Evolutionary conservation across 2,113 vertebrate genomes (phyloP).

Genomic region (Poeciliopsis turrubarensis): DNA sequence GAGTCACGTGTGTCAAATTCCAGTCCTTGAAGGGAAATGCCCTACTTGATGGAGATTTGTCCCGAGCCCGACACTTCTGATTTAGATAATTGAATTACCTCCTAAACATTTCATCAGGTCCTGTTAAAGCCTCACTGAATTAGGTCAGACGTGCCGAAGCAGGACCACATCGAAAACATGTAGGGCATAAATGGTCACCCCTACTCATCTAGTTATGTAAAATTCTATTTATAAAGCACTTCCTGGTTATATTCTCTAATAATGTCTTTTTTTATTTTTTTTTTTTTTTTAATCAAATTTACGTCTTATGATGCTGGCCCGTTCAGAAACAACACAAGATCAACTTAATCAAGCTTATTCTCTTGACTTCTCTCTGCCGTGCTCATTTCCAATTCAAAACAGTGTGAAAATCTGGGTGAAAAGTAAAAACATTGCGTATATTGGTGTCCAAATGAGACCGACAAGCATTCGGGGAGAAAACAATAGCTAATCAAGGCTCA

Average conservation of each 20-base stretch:
- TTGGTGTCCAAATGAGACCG: background rate
- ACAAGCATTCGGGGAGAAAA: background rate
- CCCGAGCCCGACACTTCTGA: background rate
- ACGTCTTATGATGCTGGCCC: too few species aligned
- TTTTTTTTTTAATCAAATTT: background rate
- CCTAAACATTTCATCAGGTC: background rate
- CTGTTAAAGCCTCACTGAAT: background rate
- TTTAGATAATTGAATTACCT: background rate
- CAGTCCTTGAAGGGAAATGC: background rate
- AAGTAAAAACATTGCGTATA: background rate
- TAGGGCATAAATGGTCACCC: background rate
- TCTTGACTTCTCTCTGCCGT: too few species aligned
- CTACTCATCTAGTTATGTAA: too few species aligned
- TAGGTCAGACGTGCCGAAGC: background rate
- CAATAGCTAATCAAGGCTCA: background rate
- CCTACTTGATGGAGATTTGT: background rate
- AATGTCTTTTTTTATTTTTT: too few species aligned
- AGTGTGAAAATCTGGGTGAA: background rate
- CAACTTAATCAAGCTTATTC: too few species aligned
- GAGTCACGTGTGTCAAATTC: background rate
- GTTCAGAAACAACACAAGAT: too few species aligned
- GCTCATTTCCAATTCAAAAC: too few species aligned
- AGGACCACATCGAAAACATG: background rate
- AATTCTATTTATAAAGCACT: background rate
- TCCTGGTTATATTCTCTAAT: background rate